Evolutionary conservation across 2,797 vertebrate species (phyloP), one percentile per base, ranked within the genome.

Genomic region (Nothura maculosa): DNA sequence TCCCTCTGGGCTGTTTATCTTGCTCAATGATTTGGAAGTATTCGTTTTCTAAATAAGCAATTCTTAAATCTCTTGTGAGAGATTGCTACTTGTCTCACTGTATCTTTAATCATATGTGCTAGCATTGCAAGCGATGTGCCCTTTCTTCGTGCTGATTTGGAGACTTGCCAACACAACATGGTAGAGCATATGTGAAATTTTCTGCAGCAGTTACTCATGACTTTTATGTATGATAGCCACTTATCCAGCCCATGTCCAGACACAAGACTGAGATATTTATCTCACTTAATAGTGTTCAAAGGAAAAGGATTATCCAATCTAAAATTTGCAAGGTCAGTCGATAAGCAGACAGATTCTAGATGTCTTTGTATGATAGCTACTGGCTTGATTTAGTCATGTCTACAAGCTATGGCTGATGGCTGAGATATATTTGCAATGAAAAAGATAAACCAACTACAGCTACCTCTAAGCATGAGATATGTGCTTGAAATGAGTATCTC

Each of bases 1-100:
- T 94, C 85, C 87, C 90, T 81, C 57, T 92, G 85, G 83, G 75
- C 81, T 92, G 55, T 95, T 97, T 94, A 79, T 89, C 91, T 88
- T 96, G 90, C 81, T 90, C 83, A 84, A 73, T 85, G 85, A 93
- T 96, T 96, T 94, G 74, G 68, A 97, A 93, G 94, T 76, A 86
- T 48, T 20, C 2, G 15, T 90, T 94, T 96, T 90, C 64, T 90
- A 93, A 96, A 96, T 90, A 97, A 97, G 95, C 70, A 84, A 43
- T 34, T 94, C 94, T 95, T 91, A 88, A 87, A 87, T 89, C 64
- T 89, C 77, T 74, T 47, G 27, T 93, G 83, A 89, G 32, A 47
- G 61, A 83, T 81, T 93, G 58, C 83, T 94, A 75, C 93, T 92
- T 81, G 61, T 70, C 84, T 89, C 60, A 28, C 73, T 74, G 21